These are phyloP conservation scores for Taxidea taxus DNA, from an alignment of 2,113 vertebrate genomes.

Conservation along the genomic window DNA sequence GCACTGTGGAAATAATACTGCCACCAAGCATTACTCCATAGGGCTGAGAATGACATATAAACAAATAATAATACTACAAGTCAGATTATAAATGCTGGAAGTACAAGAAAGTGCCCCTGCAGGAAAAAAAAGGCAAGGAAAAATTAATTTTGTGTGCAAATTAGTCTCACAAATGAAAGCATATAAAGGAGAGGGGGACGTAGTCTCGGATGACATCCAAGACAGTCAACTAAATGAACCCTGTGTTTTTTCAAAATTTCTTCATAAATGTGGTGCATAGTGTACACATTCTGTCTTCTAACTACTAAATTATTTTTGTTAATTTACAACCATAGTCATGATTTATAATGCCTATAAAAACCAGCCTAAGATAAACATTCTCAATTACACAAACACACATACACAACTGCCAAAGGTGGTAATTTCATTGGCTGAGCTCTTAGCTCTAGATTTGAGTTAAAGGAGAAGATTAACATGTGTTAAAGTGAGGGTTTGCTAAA, in stretches of 20 bases:
- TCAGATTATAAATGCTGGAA: background rate
- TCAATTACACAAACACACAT: background rate
- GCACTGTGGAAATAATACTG: background rate
- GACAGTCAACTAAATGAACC: background rate
- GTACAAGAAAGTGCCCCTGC: background rate
- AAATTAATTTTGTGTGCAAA: background rate
- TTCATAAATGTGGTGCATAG: background rate
- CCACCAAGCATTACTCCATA: background rate
- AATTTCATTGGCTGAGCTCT: slow-evolving; percentile 1
- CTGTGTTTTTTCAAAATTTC: background rate
- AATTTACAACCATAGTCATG: background rate
- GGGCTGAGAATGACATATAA: background rate
- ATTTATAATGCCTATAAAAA: slow-evolving; percentile 51
- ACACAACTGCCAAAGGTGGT: background rate
- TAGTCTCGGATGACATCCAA: background rate
- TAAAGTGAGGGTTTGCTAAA: slow-evolving; percentile 1
- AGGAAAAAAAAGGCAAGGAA: background rate
- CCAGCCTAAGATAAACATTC: slow-evolving; percentile 7
- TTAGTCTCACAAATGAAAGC: background rate
- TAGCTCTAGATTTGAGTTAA: background rate
- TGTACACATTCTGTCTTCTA: background rate
- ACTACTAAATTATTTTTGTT: slow-evolving; percentile 48
- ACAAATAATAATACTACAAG: background rate
- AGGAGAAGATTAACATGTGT: background rate
- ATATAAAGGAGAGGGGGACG: background rate